Percentiles rank a stretch among this genome's conserved stretches.
Evolutionary conservation across 53 echinoderm and acorn worm genomes (phyloP).

Genomic region (Arbacia lixula): DNA sequence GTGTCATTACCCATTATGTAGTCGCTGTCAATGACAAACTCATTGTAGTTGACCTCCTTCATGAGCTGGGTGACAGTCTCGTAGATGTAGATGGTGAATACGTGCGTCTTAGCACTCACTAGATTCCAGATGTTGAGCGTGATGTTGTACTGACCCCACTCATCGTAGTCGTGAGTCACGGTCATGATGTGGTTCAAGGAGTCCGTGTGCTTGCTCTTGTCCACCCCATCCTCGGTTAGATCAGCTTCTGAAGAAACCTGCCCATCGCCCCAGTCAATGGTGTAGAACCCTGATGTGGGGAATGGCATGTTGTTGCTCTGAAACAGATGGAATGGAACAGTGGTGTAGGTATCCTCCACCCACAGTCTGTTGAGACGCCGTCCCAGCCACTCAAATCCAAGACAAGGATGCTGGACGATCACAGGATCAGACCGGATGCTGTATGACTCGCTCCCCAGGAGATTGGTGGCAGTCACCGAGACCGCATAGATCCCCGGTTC

Average conservation of each 20-base stretch:
- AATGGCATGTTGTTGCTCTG: constrained; percentile 67
- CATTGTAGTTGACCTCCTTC: constrained; percentile 86
- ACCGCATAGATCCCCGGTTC: constrained; percentile 72
- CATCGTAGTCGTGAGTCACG: constrained; percentile 63
- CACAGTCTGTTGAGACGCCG: constrained; percentile 73
- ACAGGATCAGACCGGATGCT: constrained; percentile 60
- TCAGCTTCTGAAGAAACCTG: not conserved
- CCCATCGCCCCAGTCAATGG: constrained; percentile 81
- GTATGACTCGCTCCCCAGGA: constrained; percentile 66
- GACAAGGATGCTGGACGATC: constrained; percentile 77
- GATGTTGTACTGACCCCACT: constrained; percentile 78
- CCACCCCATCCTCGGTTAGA: constrained; percentile 47
- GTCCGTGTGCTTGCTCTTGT: constrained; percentile 64
- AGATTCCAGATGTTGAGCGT: constrained; percentile 80
- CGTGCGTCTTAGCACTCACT: constrained; percentile 64
- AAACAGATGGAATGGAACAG: constrained; percentile 74
- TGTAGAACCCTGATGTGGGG: constrained; percentile 74
- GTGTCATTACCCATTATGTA: constrained; percentile 65
- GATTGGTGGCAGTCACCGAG: constrained; percentile 75
- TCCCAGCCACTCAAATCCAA: constrained; percentile 74
- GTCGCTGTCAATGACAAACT: constrained; percentile 75
- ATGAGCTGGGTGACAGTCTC: constrained; percentile 83
- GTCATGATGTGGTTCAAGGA: constrained; percentile 65
- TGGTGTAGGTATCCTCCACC: constrained; percentile 59
- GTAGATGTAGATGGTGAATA: constrained; percentile 74